These are phyloP conservation scores for Crotalus viridis DNA, from an alignment of 2,113 vertebrate genomes.

Conservation along the genomic window DNA sequence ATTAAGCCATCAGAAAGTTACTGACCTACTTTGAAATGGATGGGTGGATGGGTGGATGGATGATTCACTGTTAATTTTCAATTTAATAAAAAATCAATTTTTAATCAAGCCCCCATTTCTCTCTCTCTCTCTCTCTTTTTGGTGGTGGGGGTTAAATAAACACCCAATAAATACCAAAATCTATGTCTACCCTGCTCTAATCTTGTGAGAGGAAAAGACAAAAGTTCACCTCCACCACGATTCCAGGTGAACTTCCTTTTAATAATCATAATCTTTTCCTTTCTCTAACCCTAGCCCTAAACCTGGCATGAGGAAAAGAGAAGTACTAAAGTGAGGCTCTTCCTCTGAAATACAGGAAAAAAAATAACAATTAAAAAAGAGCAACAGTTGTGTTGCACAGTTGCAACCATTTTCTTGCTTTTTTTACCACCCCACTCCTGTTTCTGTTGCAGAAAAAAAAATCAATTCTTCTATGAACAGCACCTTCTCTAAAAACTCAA, in stretches of 20 bases:
- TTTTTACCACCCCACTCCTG: background rate
- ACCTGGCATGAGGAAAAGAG: background rate
- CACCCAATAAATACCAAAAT: background rate
- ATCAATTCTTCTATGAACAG: background rate
- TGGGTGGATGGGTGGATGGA: background rate
- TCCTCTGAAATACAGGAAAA: background rate
- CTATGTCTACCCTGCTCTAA: background rate
- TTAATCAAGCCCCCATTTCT: background rate
- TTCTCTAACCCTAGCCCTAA: background rate
- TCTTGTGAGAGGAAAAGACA: background rate
- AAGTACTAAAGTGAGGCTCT: background rate
- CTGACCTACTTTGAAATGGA: background rate
- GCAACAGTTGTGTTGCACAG: background rate
- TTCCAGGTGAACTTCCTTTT: background rate
- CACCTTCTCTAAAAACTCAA: background rate
- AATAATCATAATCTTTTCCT: background rate
- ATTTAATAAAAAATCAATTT: background rate
- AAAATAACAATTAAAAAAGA: background rate
- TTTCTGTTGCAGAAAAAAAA: background rate
- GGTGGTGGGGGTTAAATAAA: background rate
- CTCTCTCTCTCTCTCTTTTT: background rate
- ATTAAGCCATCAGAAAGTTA: background rate
- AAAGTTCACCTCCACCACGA: background rate
- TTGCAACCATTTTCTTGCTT: background rate
- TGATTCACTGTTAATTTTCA: background rate